Base-by-base conservation (phyloP, 1,140 invertebrate species). In the Danaus plexippus region DNA sequence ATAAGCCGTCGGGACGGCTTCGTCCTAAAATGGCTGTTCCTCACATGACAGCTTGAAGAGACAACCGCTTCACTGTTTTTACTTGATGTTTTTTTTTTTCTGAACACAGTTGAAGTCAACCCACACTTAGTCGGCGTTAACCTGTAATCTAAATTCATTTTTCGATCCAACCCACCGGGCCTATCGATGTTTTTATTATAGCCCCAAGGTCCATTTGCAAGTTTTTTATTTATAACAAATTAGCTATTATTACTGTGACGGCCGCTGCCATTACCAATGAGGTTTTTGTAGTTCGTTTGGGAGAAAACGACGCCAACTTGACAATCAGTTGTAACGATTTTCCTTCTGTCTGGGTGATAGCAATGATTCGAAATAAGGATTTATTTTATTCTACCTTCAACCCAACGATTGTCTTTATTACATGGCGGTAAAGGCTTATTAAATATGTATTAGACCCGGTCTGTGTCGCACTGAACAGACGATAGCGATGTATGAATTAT, bases 91-190 rank as follows among this genome's bases (percentile, higher is more conserved):
- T 79, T 56, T 74, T 85, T 77, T 76, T n/a, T n/a, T n/a, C n/a
- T 55, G 69, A 69, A 69, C 68, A 71, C 83, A 84, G 78, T 77
- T 81, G 80, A 79, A 73, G 64, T 52, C 67, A 81, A 82, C 81
- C 78, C 75, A 79, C 77, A 85, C 80, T 86, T 84, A 85, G 78
- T 61, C 75, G 80, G 80, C 83, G 78, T 76, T 84, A 86, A 81
- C 80, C 75, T 86, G 73, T 86, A 86, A 86, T 86, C 83, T 86
- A 86, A 86, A 86, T 86, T 86, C 81, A 86, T 86, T 86, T 86
- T 75, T 85, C 77, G 80, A 83, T 79, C 74, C 79, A 67, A 80
- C 80, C 81, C 77, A 82, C 74, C 70, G 67, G 66, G 73, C 79
- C 75, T 82, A 81, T 83, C 74, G 80, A 75, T 73, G 76, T 85